Base-by-base conservation (phyloP, 2,797 vertebrate species). In the Leptoclinus maculatus region DNA sequence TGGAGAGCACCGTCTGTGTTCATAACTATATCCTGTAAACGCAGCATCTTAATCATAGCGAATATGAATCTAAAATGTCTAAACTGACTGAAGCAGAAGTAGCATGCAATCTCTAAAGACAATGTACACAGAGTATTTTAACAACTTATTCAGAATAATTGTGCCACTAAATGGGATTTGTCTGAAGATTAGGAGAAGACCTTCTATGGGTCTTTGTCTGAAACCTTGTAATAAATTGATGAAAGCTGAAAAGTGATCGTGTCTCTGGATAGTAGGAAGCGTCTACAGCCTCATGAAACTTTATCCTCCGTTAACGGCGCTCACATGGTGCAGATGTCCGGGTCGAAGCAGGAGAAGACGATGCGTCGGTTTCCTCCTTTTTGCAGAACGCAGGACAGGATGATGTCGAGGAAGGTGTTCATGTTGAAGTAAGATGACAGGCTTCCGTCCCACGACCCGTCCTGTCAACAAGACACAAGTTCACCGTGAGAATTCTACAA, bases 281-380 rank as follows among this genome's bases (percentile, higher is more conserved):
- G 25, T 32, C 14, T 57, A 25, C 5, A 57, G 43, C 36, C 34
- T 53, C 1, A 53, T 74, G 2, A 43, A 57, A 32, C 14, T 67
- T n/a, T 2, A 41, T 60, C 36, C 34, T 29, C 32, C 6, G 63
- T 5, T 2, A 9, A n/a, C 7, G 53, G 39, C 49, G 94, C 97
- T 96, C 91, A 99, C 98, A 99, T 98, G 80, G 97, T 97, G 90
- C 98, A 99, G 88, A 99, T 91, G 82, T 99, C 97, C 1, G 98
- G 97, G 93, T 99, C 96, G 78, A 99, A 99, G 79, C 96, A 98
- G 83, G 98, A 99, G 95, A 99, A 99, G 23, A 99, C 91, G 54
- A 99, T 96, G 72, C 97, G 96, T 71, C 98, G 96, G 4, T 87
- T 93, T 63, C 96, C 97, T 54, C 96, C 97, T 87, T 96, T 96